Evolutionary conservation across 1,140 invertebrate species (phyloP), one percentile per base, ranked within the genome.

Genomic region (Calycopis cecrops): DNA sequence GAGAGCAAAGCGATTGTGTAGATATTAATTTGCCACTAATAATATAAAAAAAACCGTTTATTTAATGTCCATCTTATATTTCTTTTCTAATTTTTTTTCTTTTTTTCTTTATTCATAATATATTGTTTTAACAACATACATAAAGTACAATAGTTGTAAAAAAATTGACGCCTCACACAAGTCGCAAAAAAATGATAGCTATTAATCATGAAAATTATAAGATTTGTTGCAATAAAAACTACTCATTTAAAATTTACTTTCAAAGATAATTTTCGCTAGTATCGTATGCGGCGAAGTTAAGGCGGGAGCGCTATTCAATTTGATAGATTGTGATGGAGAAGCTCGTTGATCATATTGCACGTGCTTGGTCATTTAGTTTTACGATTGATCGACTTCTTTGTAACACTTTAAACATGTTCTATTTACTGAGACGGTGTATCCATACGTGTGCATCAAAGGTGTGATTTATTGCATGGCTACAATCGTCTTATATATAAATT

Each of bases 321-420:
- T 86, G 80, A 85, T 85, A 73, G 77, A 85, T 85, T 76, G 71
- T 77, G 82, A 85, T 81, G 67, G 82, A 85, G 62, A 55, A 51
- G 61, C 72, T 82, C 79, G 69, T 85, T 76, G 70, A 83, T 85
- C 79, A 83, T 76, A 72, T 66, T 61, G 70, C 70, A 70, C 62
- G 72, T 72, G 74, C 60, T 72, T 73, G 71, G 73, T 76, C 80
- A 79, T 79, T 81, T 79, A 73, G 71, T 73, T 62, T 56, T 28
- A 42, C 57, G 59, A 69, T 71, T 60, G 62, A 71, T 69, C 62
- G 60, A 51, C 56, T 55, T 28, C 37, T 14, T 38, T 33, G 42
- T 40, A 14, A 42, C 40, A 53, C 51, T 53, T 53, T 42, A 53
- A 53, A 42, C 28, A 44, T 53, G 40, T 28, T 53, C 40, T 53